These are phyloP conservation scores for Hirundichthys speculiger DNA, from an alignment of 2,113 vertebrate genomes.

Conservation along the genomic window DNA sequence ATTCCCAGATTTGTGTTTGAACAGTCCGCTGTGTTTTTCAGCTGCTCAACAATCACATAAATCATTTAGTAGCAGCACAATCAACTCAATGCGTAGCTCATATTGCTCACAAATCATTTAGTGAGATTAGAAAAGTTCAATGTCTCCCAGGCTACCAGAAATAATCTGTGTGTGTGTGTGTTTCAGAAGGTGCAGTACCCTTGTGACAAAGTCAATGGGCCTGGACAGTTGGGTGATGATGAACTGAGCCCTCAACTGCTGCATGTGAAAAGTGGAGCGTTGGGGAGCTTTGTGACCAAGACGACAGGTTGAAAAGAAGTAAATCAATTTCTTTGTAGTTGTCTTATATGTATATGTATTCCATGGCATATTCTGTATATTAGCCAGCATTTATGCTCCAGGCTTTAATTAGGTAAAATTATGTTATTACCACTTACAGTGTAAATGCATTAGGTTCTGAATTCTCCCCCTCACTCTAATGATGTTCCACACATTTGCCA, in stretches of 20 bases:
- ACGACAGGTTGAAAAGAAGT: constrained; percentile 1
- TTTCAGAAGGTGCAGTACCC: constrained; percentile 15
- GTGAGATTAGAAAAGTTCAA: constrained; percentile 50
- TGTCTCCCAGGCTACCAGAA: constrained; percentile 1
- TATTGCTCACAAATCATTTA: constrained; percentile 15
- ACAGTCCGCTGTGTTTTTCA: constrained; percentile 13
- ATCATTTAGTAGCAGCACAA: constrained; percentile 35
- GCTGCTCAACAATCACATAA: constrained; percentile 28
- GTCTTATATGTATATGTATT: constrained; percentile 9
- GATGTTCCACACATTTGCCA: no score
- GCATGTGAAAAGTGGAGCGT: not conserved
- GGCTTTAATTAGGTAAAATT: no score
- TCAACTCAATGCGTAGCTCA: constrained; percentile 33
- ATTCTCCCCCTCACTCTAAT: no score
- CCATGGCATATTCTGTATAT: no score
- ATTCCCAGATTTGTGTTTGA: constrained; percentile 20
- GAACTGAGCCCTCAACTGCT: constrained; percentile 59
- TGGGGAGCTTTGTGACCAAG: not conserved
- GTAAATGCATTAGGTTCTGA: no score
- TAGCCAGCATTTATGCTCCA: no score
- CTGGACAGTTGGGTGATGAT: constrained; percentile 38
- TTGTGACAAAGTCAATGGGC: constrained; percentile 27
- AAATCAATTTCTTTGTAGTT: constrained; percentile 1
- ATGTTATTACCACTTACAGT: no score
- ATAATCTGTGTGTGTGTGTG: not conserved